phyloP scores from a whole-genome alignment of 1,140 invertebrate genomes.

The Drosophila trapezifrons region DNA sequence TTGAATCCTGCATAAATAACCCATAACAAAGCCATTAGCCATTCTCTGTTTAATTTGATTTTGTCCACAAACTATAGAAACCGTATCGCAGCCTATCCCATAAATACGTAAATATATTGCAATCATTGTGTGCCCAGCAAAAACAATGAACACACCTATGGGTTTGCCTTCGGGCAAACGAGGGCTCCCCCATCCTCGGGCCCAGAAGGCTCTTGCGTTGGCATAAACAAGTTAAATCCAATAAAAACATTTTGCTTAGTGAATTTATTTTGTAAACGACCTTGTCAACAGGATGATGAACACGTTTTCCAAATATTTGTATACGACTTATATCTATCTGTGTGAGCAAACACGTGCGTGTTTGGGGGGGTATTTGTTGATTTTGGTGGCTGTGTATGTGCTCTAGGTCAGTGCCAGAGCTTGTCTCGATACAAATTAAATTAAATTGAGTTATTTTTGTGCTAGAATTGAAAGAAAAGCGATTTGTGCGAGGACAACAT shows the following conservation, averaged over 20 bases:
- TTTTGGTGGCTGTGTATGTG: slow-evolving; percentile 16
- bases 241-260: slow-evolving; percentile 78
- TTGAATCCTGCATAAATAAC: slow-evolving; percentile 2
- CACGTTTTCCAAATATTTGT: slow-evolving; percentile 76
- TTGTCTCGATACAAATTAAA: slow-evolving; percentile 12
- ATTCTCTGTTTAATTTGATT: slow-evolving; percentile 12
- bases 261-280: slow-evolving; percentile 76
- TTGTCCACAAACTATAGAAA: slow-evolving; percentile 14
- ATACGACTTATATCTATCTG: slow-evolving; percentile 17
- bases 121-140: slow-evolving; percentile 15
- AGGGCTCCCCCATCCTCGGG: neutral
- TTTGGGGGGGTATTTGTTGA: slow-evolving; percentile 42
- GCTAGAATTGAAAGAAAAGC: neutral
- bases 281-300: slow-evolving; percentile 79
- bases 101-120: slow-evolving; percentile 20
- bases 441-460: neutral
- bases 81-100: slow-evolving; percentile 7
- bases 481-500: slow-evolving; percentile 42
- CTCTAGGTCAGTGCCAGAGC: slow-evolving; percentile 10
- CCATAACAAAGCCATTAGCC: slow-evolving; percentile 30
- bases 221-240: slow-evolving; percentile 73
- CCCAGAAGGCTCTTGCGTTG: slow-evolving; percentile 32
- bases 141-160: slow-evolving; percentile 31
- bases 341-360: slow-evolving; percentile 21
- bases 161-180: slow-evolving; percentile 1